Evolutionary conservation across 1,140 invertebrate genomes (phyloP), one percentile per base, ranked within the genome.

Genomic region (Cydia amplana): DNA sequence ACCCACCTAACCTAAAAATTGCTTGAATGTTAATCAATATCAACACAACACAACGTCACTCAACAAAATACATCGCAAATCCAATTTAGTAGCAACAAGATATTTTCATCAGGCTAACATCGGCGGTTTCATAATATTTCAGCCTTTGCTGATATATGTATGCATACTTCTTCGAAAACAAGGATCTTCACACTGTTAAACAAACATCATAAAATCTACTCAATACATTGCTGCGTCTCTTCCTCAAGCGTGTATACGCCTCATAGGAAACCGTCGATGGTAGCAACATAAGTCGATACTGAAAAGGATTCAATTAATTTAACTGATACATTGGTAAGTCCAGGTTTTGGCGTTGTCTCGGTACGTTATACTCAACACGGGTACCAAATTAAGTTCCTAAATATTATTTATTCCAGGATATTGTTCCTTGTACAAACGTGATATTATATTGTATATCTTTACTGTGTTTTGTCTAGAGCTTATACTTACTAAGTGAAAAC

Each of bases 331-430:
- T 12, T 70, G 65, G 65, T 70, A 40, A 18, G 18, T 12, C 14
- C n/a, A 36, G 7, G 65, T n/a, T 36, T 20, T 20, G 16, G 65
- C n/a, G n/a, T 70, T 28, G 7, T 18, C 32, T 70, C 36, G 28
- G 28, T n/a, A 70, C 28, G 28, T 40, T 70, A 70, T 40, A 25
- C 65, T 10, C 16, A 40, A 70, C 65, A 70, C 32, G 65, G 32
- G 65, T 43, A 43, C 16, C 43, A 70, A 70, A 70, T 70, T 70
- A 70, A 70, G 36, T 70, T 70, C 36, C 36, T 16, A 40, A 70
- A 70, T 70, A 43, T 70, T 70, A 70, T 70, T 70, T 70, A 70
- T 40, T 70, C 7, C 43, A 70, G 65, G 65, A 70, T 70, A 70
- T 70, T 40, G 65, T n/a, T 67, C n/a, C 10, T 70, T 12, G 36